These are phyloP conservation scores for Sporophila hypoxantha DNA, from an alignment of 2,113 vertebrate genomes.

Conservation along the genomic window DNA sequence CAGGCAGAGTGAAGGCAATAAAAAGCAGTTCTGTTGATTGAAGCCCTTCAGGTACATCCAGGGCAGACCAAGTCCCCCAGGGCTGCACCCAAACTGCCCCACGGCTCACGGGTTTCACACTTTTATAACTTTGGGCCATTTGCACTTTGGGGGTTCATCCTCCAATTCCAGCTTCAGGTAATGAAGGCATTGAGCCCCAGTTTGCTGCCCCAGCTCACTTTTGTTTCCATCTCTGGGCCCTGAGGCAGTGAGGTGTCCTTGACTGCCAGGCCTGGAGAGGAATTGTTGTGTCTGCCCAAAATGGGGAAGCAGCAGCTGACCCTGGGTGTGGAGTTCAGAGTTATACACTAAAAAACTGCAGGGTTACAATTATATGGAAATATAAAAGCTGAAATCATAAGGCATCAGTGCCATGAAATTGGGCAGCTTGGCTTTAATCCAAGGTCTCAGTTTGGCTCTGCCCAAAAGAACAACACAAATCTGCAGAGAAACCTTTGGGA, in stretches of 20 bases:
- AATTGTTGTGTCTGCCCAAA: background rate
- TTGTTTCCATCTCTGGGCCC: background rate
- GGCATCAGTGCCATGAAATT: background rate
- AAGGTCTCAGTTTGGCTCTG: background rate
- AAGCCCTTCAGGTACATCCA: background rate
- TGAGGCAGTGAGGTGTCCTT: background rate
- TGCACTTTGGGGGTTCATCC: background rate
- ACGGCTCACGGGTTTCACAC: background rate
- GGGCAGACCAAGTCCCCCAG: background rate
- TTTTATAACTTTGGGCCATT: background rate
- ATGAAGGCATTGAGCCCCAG: background rate
- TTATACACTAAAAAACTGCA: background rate
- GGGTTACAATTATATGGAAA: fast-evolving
- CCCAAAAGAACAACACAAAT: background rate
- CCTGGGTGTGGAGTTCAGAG: background rate
- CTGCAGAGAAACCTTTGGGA: background rate
- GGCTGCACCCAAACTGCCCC: background rate
- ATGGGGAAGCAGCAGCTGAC: background rate
- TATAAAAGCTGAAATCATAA: fast-evolving
- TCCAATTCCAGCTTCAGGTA: background rate
- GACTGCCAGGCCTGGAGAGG: background rate
- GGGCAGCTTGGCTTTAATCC: background rate
- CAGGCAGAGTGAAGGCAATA: background rate
- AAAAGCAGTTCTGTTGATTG: background rate
- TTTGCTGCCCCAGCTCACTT: background rate